Percentiles rank a stretch among this genome's conserved stretches.
Evolutionary conservation across 2,888 invertebrate genomes (phyloP).

Genomic region (Itoplectis maculator): DNA sequence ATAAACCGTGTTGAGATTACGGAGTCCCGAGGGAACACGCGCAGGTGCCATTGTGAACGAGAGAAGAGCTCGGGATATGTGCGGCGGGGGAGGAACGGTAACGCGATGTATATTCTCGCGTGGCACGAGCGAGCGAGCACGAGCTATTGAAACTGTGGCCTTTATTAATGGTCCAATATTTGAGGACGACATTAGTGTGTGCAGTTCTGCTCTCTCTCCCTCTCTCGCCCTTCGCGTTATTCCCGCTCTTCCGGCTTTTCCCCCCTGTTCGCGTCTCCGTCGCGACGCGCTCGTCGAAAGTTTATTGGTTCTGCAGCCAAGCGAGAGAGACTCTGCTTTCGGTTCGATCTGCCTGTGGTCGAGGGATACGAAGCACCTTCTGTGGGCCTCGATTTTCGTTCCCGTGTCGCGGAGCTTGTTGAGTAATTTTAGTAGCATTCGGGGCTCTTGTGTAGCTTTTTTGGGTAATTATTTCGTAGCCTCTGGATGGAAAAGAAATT

Average conservation of each 20-base stretch:
- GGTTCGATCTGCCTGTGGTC: conserved; percentile 50
- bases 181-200: conserved; percentile 81
- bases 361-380: conserved; percentile 8
- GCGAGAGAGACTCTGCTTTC: conserved; percentile 40
- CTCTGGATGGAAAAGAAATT: no score
- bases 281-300: conserved; percentile 73
- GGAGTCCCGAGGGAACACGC: conserved; percentile 81
- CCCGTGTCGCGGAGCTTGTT: no score
- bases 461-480: no score
- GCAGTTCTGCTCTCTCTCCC: conserved; percentile 56
- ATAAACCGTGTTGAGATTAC: conserved; percentile 84
- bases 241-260: no score
- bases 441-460: no score
- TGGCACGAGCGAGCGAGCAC: conserved; percentile 69
- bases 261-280: no score
- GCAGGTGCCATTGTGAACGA: conserved; percentile 77
- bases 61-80: conserved; percentile 50
- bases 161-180: conserved; percentile 84
- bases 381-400: no score
- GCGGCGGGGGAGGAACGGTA: conserved; percentile 68
- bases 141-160: conserved; percentile 81
- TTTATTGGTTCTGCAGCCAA: conserved; percentile 75
- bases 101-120: conserved; percentile 32
- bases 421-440: no score
- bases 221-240: conserved; percentile 36